Evolutionary conservation across 2,888 invertebrate genomes (phyloP), one percentile per base, ranked within the genome.

Genomic region (Acrobasis consociella): DNA sequence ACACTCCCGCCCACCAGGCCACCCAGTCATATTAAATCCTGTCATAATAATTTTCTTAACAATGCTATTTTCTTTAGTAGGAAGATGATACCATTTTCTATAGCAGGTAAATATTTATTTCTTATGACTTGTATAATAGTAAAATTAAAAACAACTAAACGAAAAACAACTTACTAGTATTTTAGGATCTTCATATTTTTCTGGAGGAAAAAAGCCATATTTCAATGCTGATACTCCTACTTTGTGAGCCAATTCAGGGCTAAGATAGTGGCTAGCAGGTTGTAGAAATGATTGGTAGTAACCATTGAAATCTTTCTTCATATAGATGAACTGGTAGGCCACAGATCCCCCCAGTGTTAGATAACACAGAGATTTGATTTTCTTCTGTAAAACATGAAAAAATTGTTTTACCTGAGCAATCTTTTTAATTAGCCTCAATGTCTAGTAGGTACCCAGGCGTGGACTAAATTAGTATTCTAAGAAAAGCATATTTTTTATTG

Each of bases 201-300:
- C 93, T 68, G 89, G 84, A 11, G 96, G 95, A 67, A 97, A 90
- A 0, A 98, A 67, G 22, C 96, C 94, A 89, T 96, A 95, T 85
- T 97, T 97, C 22, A 96, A 94, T 9, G 95, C 94, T 67, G 93
- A 83, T 1, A 99, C 93, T 8, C 97, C 97, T 31, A 97, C 72
- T 68, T 94, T 95, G 78, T 99, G 99, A 1, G 97, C 95, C 58
- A 90, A 93, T 91, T 99, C 99, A 0, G 98, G 96, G 74, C 95
- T 95, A 9, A 98, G 75, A 11, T 93, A 81, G 67, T 95, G 95
- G 37, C 95, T 89, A 0, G 94, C 49, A 0, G 98, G 98, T 93
- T 97, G 95, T 1, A 96, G 77, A 64, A 95, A 81, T 65, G 95
- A 91, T 60, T 94, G 93, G 83, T 97, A 98, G 83, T 97, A 97